A percentile compares a stretch with the other conserved stretches of the same genome.
Conservation (phyloP, 1,140 invertebrate genomes). For the Drosophila kikkawai region DNA sequence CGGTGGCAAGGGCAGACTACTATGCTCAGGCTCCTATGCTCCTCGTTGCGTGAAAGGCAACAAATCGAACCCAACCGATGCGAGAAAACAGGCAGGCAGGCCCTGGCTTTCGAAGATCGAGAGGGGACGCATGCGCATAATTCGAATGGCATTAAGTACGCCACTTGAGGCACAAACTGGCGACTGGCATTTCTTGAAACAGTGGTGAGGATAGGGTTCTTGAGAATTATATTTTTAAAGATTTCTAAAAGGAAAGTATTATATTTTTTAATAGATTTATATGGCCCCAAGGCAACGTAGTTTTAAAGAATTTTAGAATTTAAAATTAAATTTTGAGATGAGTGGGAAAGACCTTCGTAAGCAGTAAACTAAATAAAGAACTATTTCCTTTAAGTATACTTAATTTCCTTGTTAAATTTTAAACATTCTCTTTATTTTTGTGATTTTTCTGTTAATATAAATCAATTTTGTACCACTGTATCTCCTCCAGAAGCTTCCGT, state of each 20-base stretch:
- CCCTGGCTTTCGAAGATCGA: constrained; percentile 1
- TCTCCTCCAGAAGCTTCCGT: constrained; percentile 23
- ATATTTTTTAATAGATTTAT: not conserved
- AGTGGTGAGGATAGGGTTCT: constrained; percentile 17
- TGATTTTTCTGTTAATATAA: not conserved
- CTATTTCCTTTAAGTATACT: not conserved
- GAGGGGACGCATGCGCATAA: constrained; percentile 55
- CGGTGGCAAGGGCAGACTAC: constrained; percentile 32
- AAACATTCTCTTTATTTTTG: not conserved
- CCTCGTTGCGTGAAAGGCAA: constrained; percentile 3
- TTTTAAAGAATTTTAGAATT: too few species aligned
- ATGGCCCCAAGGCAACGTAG: too few species aligned
- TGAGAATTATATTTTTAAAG: not conserved
- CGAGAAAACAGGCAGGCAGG: not conserved
- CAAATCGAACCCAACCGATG: constrained; percentile 19
- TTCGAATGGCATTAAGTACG: constrained; percentile 60
- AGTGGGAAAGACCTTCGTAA: too few species aligned
- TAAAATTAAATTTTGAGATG: not conserved
- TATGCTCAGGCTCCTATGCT: constrained; percentile 18
- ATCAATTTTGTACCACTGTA: constrained; percentile 12
- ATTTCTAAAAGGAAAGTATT: not conserved
- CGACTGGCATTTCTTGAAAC: constrained; percentile 28
- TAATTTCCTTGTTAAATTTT: not conserved
- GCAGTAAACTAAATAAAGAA: not conserved
- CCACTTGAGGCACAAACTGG: constrained; percentile 32